Conservation (phyloP, 1,140 invertebrate species). For the Formica exsecta region DNA sequence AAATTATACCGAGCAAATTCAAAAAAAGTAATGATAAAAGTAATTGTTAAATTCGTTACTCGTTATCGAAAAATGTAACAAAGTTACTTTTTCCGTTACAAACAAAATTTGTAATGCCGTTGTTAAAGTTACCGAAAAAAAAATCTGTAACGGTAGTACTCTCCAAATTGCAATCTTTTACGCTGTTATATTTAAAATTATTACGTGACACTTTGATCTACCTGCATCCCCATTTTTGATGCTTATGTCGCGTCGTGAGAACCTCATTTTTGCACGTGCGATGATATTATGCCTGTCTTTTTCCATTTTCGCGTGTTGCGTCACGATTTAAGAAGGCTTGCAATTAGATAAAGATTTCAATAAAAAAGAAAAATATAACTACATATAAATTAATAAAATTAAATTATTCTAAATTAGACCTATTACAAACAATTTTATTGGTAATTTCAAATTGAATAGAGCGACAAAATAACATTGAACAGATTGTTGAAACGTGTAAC, state of each 20-base stretch:
- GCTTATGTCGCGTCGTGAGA: conserved; percentile 23
- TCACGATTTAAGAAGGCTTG: conserved; percentile 7
- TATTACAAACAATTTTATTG: neutral
- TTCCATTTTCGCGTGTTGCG: conserved; percentile 1
- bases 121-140: too few species aligned
- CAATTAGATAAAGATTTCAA: neutral
- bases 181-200: conserved; percentile 22
- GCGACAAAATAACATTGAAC: neutral
- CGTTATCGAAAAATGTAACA: too few species aligned
- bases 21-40: too few species aligned
- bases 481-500: conserved; percentile 32
- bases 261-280: conserved; percentile 17
- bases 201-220: conserved; percentile 22
- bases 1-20: too few species aligned
- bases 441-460: neutral
- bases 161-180: neutral
- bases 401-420: neutral
- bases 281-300: neutral
- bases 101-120: too few species aligned
- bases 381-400: neutral
- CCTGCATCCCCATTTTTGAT: conserved; percentile 8
- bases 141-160: neutral
- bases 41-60: too few species aligned
- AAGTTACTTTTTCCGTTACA: too few species aligned
- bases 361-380: neutral